Evolutionary conservation across 1,140 invertebrate genomes (phyloP).

Genomic region (Drosophila bocki): DNA sequence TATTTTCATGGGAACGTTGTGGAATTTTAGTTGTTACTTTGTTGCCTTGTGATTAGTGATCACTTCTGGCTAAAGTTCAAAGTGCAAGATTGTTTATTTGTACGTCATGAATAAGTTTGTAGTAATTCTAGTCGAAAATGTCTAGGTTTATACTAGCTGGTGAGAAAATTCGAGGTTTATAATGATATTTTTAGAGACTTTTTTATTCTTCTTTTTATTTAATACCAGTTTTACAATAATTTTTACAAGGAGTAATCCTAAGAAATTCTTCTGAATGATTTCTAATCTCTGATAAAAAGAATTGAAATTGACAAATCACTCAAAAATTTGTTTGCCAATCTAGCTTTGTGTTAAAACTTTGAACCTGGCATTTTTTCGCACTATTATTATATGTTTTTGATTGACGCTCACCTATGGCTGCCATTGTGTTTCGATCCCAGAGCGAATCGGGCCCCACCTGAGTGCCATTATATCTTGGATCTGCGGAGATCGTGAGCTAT

Average conservation of each 20-base stretch:
- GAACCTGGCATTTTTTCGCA: slow-evolving; percentile 1
- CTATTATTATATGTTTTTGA: slow-evolving; percentile 14
- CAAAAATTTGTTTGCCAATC: not conserved
- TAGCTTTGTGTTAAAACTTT: not conserved
- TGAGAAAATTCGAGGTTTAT: not conserved
- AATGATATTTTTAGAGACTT: not conserved
- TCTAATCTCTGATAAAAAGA: slow-evolving; percentile 1
- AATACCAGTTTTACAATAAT: not conserved
- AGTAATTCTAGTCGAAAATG: not conserved
- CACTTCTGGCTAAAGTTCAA: slow-evolving; percentile 33
- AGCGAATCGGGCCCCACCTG: slow-evolving; percentile 22
- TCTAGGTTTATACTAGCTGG: not conserved
- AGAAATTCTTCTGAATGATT: not conserved
- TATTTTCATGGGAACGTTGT: slow-evolving; percentile 44
- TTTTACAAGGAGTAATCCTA: not conserved
- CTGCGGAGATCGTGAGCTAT: slow-evolving; percentile 16
- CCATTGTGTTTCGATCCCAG: slow-evolving; percentile 20
- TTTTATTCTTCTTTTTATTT: not conserved
- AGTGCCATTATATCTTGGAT: slow-evolving; percentile 27
- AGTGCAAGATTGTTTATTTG: slow-evolving; percentile 36
- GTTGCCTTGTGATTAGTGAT: slow-evolving; percentile 25
- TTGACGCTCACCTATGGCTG: slow-evolving; percentile 6
- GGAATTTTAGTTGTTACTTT: slow-evolving; percentile 38
- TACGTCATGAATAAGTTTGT: not conserved
- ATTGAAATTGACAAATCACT: slow-evolving; percentile 10